Percentiles rank a stretch among this genome's conserved stretches.
phyloP scores from a whole-genome alignment of 1,140 invertebrate species.

The Aleiodes sp. region DNA sequence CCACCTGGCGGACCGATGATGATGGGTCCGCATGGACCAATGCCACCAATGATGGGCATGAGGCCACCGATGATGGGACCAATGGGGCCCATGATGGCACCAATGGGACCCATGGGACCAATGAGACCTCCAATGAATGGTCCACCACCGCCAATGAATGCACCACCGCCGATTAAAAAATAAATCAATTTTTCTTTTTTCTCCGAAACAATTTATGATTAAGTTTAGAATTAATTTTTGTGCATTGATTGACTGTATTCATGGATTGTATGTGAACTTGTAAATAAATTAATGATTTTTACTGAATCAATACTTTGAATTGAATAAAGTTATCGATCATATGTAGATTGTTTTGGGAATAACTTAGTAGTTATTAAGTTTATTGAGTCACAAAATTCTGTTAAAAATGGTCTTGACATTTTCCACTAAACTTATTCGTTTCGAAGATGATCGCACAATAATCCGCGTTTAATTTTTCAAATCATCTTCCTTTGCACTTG shows the following conservation, averaged over 20 bases:
- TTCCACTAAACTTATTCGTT: no score
- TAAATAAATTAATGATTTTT: not conserved
- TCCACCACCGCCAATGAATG: not conserved
- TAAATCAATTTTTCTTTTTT: not conserved
- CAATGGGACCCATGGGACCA: constrained; percentile 72
- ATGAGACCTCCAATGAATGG: constrained; percentile 51
- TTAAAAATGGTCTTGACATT: no score
- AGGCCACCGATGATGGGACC: constrained; percentile 80
- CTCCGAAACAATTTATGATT: no score
- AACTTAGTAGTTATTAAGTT: no score
- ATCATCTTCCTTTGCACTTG: no score
- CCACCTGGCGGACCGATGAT: constrained; percentile 73
- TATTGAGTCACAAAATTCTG: no score
- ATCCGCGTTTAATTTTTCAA: no score
- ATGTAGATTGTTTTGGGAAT: no score
- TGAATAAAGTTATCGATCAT: no score
- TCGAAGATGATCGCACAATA: no score
- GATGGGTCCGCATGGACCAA: constrained; percentile 79
- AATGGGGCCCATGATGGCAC: constrained; percentile 78
- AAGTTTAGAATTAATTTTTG: no score
- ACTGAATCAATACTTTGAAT: not conserved
- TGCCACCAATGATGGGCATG: constrained; percentile 86
- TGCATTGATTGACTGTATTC: not conserved
- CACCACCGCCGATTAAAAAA: not conserved
- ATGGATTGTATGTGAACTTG: not conserved